phyloP scores from a whole-genome alignment of 2,888 invertebrate genomes.

The Salpingus planirostris region DNA sequence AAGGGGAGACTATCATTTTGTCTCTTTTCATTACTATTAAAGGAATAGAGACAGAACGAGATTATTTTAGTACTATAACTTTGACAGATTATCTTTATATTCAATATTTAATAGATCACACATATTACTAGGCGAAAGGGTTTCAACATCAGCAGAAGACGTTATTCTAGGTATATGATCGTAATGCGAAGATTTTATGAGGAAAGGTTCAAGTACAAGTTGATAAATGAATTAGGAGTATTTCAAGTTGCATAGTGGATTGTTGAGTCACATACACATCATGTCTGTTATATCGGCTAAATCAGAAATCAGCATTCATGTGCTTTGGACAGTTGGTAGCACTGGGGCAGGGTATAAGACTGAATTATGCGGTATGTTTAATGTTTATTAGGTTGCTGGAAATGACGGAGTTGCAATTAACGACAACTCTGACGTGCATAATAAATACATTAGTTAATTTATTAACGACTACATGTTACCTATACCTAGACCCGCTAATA shows the following conservation, averaged over 20 bases:
- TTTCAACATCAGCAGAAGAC: too few species aligned
- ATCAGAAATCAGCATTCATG: conserved; percentile 29
- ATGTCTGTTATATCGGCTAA: conserved; percentile 28
- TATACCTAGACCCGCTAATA: not conserved
- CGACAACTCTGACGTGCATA: conserved; percentile 39
- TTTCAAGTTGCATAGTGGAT: conserved; percentile 24
- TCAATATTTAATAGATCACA: too few species aligned
- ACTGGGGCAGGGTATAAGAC: conserved; percentile 35
- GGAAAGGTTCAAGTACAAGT: too few species aligned
- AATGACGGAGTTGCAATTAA: conserved; percentile 41
- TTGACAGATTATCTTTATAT: too few species aligned
- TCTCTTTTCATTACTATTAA: too few species aligned
- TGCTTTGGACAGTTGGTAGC: conserved; percentile 26
- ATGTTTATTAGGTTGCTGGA: conserved; percentile 41
- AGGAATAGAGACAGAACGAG: too few species aligned
- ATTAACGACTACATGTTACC: conserved; percentile 21
- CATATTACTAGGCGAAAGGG: too few species aligned
- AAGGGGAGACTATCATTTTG: too few species aligned
- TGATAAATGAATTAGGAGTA: conserved; percentile 29
- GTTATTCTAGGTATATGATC: too few species aligned
- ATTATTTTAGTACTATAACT: too few species aligned
- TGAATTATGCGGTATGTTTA: conserved; percentile 41
- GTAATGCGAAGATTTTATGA: too few species aligned
- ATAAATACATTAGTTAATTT: conserved; percentile 36
- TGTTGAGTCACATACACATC: too few species aligned